These are phyloP conservation scores for Ceraclea dissimilis DNA, from an alignment of 2,888 invertebrate genomes.

Conservation along the genomic window DNA sequence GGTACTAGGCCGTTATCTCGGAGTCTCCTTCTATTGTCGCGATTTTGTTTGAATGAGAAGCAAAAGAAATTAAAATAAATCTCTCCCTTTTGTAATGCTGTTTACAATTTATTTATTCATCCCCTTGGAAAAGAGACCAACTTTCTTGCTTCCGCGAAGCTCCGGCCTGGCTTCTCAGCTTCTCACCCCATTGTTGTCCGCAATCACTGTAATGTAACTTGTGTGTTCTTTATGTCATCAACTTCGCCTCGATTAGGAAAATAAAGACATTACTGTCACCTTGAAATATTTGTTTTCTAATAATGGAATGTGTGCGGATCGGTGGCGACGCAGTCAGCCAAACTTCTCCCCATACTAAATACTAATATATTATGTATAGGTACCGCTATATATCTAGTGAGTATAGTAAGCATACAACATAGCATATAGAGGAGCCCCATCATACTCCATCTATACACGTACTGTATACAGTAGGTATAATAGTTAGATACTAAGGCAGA, in stretches of 20 bases:
- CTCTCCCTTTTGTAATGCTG: constrained; percentile 19
- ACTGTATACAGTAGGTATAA: no score
- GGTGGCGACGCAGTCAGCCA: no score
- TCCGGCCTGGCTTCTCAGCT: constrained; percentile 3
- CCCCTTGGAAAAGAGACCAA: constrained; percentile 18
- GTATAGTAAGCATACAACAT: no score
- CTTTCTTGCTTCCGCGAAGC: constrained; percentile 6
- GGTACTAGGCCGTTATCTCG: not conserved
- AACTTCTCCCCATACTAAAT: no score
- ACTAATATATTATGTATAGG: no score
- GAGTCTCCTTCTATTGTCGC: constrained; percentile 17
- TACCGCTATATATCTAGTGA: no score
- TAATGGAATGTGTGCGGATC: not conserved
- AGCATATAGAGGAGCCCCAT: no score
- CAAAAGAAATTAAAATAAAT: constrained; percentile 24
- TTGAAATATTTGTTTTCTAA: not conserved
- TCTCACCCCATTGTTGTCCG: constrained; percentile 4
- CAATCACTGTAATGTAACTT: constrained; percentile 14
- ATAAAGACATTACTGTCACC: constrained; percentile 1
- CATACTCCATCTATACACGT: no score
- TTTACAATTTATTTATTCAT: constrained; percentile 25
- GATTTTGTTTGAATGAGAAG: constrained; percentile 20
- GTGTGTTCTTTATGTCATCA: constrained; percentile 1
- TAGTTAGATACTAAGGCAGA: no score
- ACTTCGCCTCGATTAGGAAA: not conserved